Evolutionary conservation across 2,888 invertebrate genomes (phyloP).

Genomic region (Tenodera sinensis): DNA sequence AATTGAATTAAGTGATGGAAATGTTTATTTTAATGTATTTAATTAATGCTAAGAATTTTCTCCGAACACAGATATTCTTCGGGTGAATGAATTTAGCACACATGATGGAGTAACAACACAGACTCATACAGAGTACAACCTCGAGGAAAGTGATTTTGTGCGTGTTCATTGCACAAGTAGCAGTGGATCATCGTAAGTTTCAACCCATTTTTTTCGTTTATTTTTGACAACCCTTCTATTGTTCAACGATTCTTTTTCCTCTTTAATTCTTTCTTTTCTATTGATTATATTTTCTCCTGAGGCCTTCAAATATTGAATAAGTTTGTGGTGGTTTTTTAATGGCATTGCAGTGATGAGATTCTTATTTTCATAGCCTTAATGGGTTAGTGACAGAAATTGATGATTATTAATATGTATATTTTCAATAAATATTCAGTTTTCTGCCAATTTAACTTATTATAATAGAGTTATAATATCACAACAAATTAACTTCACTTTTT

Average conservation of each 20-base stretch:
- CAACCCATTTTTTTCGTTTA: neutral
- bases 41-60: neutral
- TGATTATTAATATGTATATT: no score
- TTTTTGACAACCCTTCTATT: neutral
- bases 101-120: slow-evolving; percentile 52
- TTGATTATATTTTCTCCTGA: neutral
- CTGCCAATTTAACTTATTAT: no score
- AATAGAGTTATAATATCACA: no score
- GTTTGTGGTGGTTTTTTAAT: no score
- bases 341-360: no score
- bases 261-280: neutral
- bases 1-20: no score
- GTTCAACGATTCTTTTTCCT: neutral
- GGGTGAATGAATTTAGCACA: slow-evolving; percentile 60
- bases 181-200: slow-evolving; percentile 46
- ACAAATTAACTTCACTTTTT: no score
- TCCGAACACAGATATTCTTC: slow-evolving; percentile 57
- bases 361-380: no score
- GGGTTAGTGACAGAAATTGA: no score
- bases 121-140: slow-evolving; percentile 56
- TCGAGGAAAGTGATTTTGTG: slow-evolving; percentile 68
- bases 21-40: no score
- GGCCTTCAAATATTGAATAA: no score
- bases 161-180: slow-evolving; percentile 60
- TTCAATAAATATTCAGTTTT: no score